phyloP scores from a whole-genome alignment of 2,888 invertebrate genomes.

The Rotaria macrura region DNA sequence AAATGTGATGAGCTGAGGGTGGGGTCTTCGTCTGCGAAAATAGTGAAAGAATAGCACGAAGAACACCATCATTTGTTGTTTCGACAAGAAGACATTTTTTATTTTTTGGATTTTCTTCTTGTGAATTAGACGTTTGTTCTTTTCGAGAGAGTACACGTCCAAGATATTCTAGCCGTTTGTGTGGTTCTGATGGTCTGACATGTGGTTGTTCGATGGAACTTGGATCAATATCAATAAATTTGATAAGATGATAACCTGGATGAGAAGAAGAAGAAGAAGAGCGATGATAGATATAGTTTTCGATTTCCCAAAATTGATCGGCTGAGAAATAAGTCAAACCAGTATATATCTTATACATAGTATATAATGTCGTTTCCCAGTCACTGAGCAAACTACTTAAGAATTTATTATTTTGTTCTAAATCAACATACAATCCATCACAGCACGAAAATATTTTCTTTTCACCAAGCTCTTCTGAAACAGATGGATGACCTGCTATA shows the following conservation, averaged over 20 bases:
- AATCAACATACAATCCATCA: not conserved
- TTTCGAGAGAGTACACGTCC: not conserved
- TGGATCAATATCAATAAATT: not conserved
- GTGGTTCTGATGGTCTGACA: not conserved
- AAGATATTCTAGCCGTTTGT: not conserved
- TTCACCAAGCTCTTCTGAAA: not conserved
- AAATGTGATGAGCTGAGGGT: not conserved
- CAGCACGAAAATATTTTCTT: not conserved
- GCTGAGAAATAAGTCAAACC: not conserved
- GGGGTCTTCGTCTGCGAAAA: not conserved
- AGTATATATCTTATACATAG: not conserved
- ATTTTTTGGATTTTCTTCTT: not conserved
- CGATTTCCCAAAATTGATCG: not conserved
- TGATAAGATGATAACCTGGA: not conserved
- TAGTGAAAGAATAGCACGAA: not conserved
- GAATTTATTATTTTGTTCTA: not conserved
- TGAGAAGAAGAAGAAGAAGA: not conserved
- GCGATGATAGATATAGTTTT: not conserved
- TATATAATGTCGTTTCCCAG: not conserved
- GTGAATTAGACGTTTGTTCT: not conserved
- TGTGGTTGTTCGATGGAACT: not conserved
- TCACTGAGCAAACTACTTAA: not conserved
- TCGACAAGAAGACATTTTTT: not conserved
- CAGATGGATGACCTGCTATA: not conserved
- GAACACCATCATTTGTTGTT: conserved; percentile 4